Evolutionary conservation across 92 coral and sea anemone species (phyloP), one percentile per base, ranked within the genome.

Genomic region (Epizoanthus stellaris): DNA sequence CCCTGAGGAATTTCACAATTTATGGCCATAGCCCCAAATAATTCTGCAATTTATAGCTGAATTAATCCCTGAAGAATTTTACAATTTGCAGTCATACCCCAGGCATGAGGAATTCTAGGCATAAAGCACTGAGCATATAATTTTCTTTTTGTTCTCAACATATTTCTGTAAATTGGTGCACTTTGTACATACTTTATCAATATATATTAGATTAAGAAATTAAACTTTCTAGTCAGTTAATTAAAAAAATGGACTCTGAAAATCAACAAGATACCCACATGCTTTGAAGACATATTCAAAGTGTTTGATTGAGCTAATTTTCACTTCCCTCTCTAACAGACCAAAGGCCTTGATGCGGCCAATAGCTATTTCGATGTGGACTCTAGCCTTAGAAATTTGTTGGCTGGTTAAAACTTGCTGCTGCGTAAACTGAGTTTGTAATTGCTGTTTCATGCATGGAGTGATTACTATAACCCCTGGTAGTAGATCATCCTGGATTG

Each of bases 331-430:
- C 38, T 70, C 57, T 70, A 70, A 70, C 58, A 70, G 75, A 40
- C 87, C 69, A 83, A 52, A 70, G 15, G 80, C 45, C 80, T 70
- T 83, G n/a, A 83, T 83, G 10, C 87, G 64, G 17, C 80, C 70
- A 59, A 83, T 83, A 21, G 87, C 80, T 83, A 70, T 47, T 58
- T 83, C 87, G 71, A 70, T 57, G 47, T 83, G 58, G 52, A 83
- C 42, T 83, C 87, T 83, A 30, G 80, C 80, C 6, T 84, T 71
- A 23, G 87, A 70, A 3, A 84, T 58, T 53, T 59, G 14, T 36
- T 25, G 70, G 45, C 86, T 82, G 60, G n/a, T 45, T 10, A 63
- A 43, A 30, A 67, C 86, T 68, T 82, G 81, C 77, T 49, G 15
- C 62, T 84, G 17, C 3, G 81, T 20, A 47, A 84, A 70, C 30